Conservation (phyloP, 2,113 vertebrate genomes). For the Vombatus ursinus region DNA sequence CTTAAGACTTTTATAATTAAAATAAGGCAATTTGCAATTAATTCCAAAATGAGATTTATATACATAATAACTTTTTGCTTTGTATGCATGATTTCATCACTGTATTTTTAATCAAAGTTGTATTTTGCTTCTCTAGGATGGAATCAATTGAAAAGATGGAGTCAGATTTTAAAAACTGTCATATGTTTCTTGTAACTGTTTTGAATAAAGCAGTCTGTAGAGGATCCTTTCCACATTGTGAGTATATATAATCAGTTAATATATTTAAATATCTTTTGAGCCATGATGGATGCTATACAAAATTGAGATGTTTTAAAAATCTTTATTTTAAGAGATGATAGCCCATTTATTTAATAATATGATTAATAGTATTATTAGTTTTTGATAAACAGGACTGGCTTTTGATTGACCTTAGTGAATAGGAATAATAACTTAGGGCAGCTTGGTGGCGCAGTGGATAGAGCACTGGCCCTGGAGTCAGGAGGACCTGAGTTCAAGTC, state of each 20-base stretch:
- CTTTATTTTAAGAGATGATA: neutral
- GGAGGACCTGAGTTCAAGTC: too few relatives aligned
- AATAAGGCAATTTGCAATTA: slow-evolving; percentile 25
- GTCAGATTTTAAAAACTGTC: slow-evolving; percentile 99
- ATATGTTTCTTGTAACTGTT: slow-evolving; percentile 98
- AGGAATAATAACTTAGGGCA: neutral
- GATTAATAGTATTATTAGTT: neutral
- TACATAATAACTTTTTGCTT: neutral
- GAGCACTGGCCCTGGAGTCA: too few relatives aligned
- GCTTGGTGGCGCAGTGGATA: too few relatives aligned
- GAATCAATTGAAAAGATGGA: slow-evolving; percentile 99
- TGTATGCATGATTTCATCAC: neutral
- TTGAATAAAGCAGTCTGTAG: slow-evolving; percentile 98
- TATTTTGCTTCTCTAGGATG: slow-evolving; percentile 85
- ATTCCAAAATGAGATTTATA: slow-evolving; percentile 10
- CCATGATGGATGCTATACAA: neutral
- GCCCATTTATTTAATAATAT: neutral
- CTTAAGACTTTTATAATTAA: slow-evolving; percentile 38
- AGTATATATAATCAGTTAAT: slow-evolving; percentile 80
- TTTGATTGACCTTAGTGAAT: neutral
- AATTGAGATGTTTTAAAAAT: neutral
- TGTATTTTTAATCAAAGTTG: slow-evolving; percentile 52
- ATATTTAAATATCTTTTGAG: neutral
- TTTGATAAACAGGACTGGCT: neutral
- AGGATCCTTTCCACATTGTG: slow-evolving; percentile 97